Base-by-base conservation (phyloP, 2,113 vertebrate genomes). In the Myodes glareolus region DNA sequence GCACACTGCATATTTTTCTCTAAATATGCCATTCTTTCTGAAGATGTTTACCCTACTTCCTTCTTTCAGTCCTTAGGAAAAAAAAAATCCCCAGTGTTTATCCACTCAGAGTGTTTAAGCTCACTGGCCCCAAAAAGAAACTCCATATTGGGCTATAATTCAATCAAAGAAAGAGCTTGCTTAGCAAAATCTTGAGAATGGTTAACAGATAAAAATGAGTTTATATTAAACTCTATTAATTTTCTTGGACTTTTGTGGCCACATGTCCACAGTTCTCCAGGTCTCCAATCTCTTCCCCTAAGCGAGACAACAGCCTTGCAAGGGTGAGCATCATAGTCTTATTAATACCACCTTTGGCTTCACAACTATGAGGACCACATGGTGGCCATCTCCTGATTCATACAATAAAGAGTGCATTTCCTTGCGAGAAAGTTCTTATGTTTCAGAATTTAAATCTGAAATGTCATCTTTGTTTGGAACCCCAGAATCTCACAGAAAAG, bases 11-110 rank as follows among this genome's bases (percentile, higher is more conserved):
- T 91, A 84, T 63, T 96, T 96, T 95, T 97, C 90, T 92, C 61
- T 88, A 92, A 97, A 96, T 95, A 96, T 50, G 5, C 65, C 96
- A 47, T 96, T 92, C 89, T 94, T 96, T 94, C 90, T 78, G 72
- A 94, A 94, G 80, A 75, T 88, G 50, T 92, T 90, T 82, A 4
- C 13, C 80, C 45, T 25, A 81, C 33, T 96, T 92, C 68, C 82
- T 84, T 58, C 77, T 76, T 47, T 92, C 45, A 8, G 33, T 84
- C 93, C 84, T 90, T 77, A 86, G 90, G 84, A 85, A 76, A 95
- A 94, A 82, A 84, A 95, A 93, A 14, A 47, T 92, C 16, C 27
- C 52, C 31, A 61, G 29, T 63, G 50, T 81, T 88, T 87, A 91
- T 84, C 85, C 55, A 86, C 55, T 90, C 42, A 52, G 50, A 77